Base-by-base conservation (phyloP, 2,888 invertebrate species). In the Papilio gigon region DNA sequence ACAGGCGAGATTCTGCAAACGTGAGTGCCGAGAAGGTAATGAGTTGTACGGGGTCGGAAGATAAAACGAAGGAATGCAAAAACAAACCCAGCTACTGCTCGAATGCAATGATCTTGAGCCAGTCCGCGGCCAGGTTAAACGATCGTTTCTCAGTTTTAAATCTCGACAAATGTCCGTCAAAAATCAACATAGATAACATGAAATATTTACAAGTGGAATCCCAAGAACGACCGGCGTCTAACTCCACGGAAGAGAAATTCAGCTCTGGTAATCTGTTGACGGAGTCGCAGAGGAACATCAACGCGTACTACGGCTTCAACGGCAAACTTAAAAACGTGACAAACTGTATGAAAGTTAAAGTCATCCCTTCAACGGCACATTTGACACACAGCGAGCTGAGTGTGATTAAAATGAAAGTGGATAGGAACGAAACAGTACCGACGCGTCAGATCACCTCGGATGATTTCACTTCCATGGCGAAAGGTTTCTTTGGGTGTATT, bases 401-500 rank as follows among this genome's bases (percentile, higher is more conserved):
- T 25, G 37, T 65, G 17, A 64, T 61, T 6, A 61, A 61, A 42
- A 65, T 61, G 65, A 61, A 53, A 20, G 42, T 44, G 3, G 42
- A 65, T 33, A 42, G 42, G 11, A 65, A 69, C 27, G 69, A 69
- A 35, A 33, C 61, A 11, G 20, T 65, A 53, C 61, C 69, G 14
- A 61, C 50, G 3, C 27, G 56, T n/a, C 61, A 56, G 44, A 60
- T 60, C 1, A 61, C 61, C 8, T 65, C 69, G 8, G 65, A 53
- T 5, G 65, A 69, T 42, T 69, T 65, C 20, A 65, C 61, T 11
- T 27, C 61, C 1, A 44, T 61, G n/a, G 78, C 85, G 70, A 78
- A 82, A 75, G 82, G 82, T 68, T 76, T 87, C 25, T 72, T 84
- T 1, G 78, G 75, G 3, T 84, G 80, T 71, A 77, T 82, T 1